Conservation (phyloP, 1,140 invertebrate species). For the Neodiprion lecontei region DNA sequence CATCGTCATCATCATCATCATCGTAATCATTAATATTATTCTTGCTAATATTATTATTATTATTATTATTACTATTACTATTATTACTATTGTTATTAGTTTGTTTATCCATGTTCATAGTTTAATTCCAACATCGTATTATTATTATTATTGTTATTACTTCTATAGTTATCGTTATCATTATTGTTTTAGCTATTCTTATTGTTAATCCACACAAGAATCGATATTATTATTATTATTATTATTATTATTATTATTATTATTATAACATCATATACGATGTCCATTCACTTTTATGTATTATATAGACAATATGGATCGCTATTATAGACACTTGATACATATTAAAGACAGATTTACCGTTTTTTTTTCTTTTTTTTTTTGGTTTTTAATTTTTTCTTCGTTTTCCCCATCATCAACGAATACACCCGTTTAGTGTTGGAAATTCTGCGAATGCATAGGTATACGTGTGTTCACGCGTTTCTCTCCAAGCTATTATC, state of each 20-base stretch:
- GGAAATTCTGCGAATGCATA: not conserved
- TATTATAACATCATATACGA: constrained; percentile 37
- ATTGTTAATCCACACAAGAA: too few relatives aligned
- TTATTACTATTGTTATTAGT: constrained; percentile 53
- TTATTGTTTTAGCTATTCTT: not conserved
- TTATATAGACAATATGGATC: constrained; percentile 54
- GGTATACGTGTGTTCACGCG: not conserved
- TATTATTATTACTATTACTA: constrained; percentile 38
- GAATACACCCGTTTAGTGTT: not conserved
- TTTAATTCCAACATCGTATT: not conserved
- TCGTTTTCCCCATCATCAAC: constrained; percentile 39
- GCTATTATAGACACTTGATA: constrained; percentile 61
- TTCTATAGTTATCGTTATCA: not conserved
- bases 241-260: constrained; percentile 50
- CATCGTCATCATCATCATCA: not conserved
- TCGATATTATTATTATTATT: constrained; percentile 37
- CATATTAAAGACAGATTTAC: constrained; percentile 55
- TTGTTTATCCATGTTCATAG: constrained; percentile 33
- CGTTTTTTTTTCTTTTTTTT: constrained; percentile 37
- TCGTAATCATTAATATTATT: constrained; percentile 41
- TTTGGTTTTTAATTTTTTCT: constrained; percentile 47
- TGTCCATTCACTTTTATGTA: not conserved
- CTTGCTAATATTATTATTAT: constrained; percentile 39
- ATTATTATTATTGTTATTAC: not conserved
- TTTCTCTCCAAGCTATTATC: not conserved